Percentiles rank a stretch among this genome's conserved stretches.
Evolutionary conservation across 2,888 invertebrate species (phyloP).

Genomic region (Tetranychus truncatus): DNA sequence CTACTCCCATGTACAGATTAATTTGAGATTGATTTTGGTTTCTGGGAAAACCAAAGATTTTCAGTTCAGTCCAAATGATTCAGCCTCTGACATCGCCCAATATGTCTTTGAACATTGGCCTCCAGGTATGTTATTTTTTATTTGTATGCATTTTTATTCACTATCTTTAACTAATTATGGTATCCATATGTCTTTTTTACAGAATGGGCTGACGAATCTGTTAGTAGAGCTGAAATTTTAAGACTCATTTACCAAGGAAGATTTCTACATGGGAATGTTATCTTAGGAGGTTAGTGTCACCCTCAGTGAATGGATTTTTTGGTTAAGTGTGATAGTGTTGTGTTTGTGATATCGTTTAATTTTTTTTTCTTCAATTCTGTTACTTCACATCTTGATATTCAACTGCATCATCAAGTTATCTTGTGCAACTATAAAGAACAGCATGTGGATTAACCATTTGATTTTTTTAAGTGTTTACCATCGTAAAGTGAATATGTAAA

Average conservation of each 20-base stretch:
- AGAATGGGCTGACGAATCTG: conserved; percentile 93
- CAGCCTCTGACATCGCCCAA: conserved; percentile 95
- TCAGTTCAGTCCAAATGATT: conserved; percentile 76
- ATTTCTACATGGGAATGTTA: conserved; percentile 97
- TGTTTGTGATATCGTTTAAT: not conserved
- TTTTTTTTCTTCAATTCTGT: not conserved
- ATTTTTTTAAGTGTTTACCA: no score
- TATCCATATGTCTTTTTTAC: not conserved
- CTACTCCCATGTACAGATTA: conserved; percentile 56
- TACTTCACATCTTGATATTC: not conserved
- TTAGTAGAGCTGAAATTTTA: conserved; percentile 88
- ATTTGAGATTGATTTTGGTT: conserved; percentile 90
- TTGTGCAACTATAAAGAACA: no score
- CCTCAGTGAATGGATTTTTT: not conserved
- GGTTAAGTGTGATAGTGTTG: not conserved
- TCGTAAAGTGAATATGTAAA: no score
- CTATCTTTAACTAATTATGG: not conserved
- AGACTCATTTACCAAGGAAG: conserved; percentile 98
- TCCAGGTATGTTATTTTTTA: conserved; percentile 47
- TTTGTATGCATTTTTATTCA: not conserved
- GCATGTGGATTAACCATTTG: no score
- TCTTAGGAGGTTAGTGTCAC: conserved; percentile 48
- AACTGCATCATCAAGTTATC: no score
- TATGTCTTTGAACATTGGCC: conserved; percentile 99
- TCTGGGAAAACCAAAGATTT: conserved; percentile 98